Evolutionary conservation across 2,797 vertebrate genomes (phyloP), one percentile per base, ranked within the genome.

Genomic region (Gallinago solitaria): DNA sequence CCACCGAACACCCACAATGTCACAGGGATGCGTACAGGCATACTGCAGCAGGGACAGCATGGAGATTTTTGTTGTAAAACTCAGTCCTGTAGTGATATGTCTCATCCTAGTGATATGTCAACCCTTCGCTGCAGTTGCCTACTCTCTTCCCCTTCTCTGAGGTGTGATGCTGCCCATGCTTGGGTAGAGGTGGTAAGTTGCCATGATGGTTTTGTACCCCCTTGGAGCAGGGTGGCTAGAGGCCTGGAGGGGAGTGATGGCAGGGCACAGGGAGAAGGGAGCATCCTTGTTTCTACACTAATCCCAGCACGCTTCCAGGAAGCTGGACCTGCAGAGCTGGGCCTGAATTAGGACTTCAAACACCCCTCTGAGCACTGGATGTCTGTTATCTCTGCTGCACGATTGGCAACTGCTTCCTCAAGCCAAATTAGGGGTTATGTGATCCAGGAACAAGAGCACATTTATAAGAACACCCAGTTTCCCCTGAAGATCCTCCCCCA

Each of bases 11-110:
- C 74, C 65, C 83, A 28, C 27, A 13, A 7, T 13, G 60, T 23
- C 41, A 32, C 65, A 37, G 73, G 47, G 75, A 33, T 28, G 35
- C 0, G 0, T 9, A 11, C 0, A 1, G 43, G n/a, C 3, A 0
- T 48, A 30, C 47, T 5, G 18, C 37, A 85, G 27, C 74, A 79
- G 81, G 63, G 70, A 37, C 45, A 76, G 67, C 77, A 48, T 6
- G 1, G 33, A 37, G 47, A 65, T 23, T 83, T 47, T n/a, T 2
- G 1, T 11, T 39, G 24, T 32, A 70, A 32, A 82, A 39, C 27
- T 33, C 64, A 86, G 23, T 71, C 77, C 27, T 3, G 7, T 3
- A 12, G 0, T 12, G 48, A n/a, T n/a, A 20, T 21, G 9, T 35
- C 70, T 51, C 41, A 16, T 37, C 33, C 70, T 37, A 37, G 37